Base-by-base conservation (phyloP, 2,888 invertebrate species). In the Athrips mouffetella region DNA sequence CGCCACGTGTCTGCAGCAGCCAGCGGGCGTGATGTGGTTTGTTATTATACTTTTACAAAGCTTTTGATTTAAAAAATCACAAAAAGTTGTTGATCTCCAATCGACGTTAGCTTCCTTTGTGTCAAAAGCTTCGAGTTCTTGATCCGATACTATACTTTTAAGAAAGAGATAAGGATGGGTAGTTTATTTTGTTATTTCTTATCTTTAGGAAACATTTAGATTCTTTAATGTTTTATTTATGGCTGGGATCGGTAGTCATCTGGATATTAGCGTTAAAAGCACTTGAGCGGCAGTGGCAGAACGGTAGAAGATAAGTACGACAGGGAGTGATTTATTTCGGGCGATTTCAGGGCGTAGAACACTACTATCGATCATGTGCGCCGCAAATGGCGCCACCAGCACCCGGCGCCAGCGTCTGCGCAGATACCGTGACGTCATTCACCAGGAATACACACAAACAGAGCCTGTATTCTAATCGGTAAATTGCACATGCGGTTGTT, bases 301-400 rank as follows among this genome's bases (percentile, higher is more conserved):
- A 49, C 48, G 48, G 65, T 65, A 59, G 62, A 59, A 62, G 58
- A 29, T 58, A 66, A 77, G 75, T 75, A 73, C 74, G 70, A 71
- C 68, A 70, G 67, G 67, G 65, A 70, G 66, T 78, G 76, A 78
- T 79, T 82, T 82, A 82, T 81, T 78, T 78, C 59, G 59, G 73
- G 70, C 69, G 35, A 50, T 64, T 54, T 59, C 63, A 67, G 50
- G 52, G 61, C 66, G 67, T 71, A 71, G 65, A 63, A 59, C 70
- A 63, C 70, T 65, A 54, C 62, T 65, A 68, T 74, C 65, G 69
- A 77, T 82, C 85, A 85, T 80, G 78, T 86, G 86, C 71, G 65
- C 70, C 69, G 76, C 85, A 82, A 85, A 80, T 84, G 80, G 80
- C 81, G 85, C 80, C 83, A 66, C 64, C 60, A 27, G 59, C 65